These are phyloP conservation scores for Kuschelorhynchus macadamiae DNA, from an alignment of 2,888 invertebrate genomes.

Conservation along the genomic window DNA sequence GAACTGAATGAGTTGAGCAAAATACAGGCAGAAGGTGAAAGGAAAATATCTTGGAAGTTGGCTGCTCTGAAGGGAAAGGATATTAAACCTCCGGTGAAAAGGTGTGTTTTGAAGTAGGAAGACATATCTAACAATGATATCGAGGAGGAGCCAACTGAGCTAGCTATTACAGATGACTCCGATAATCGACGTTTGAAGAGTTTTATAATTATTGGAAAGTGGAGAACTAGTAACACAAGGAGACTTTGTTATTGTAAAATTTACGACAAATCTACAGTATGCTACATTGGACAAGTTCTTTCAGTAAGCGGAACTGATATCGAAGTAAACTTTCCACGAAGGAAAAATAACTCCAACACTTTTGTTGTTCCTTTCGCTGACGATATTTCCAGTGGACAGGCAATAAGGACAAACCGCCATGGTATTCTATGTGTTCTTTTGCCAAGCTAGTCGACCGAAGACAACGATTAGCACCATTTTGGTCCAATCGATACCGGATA, in stretches of 20 bases:
- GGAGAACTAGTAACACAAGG: conserved; percentile 13
- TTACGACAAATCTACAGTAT: conserved; percentile 14
- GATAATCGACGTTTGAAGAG: neutral
- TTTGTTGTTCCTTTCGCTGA: conserved; percentile 14
- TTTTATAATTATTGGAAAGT: conserved; percentile 13
- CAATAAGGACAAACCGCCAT: too few species aligned
- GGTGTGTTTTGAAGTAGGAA: conserved; percentile 7
- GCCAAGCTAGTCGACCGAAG: too few species aligned
- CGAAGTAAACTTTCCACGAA: conserved; percentile 7
- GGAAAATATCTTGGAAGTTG: conserved; percentile 14
- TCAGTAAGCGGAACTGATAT: conserved; percentile 8
- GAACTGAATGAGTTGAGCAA: conserved; percentile 9
- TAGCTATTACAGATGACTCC: conserved; percentile 1
- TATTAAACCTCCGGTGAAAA: conserved; percentile 13
- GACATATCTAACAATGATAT: conserved; percentile 5
- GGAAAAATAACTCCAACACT: conserved; percentile 12
- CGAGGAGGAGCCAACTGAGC: conserved; percentile 1
- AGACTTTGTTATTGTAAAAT: conserved; percentile 10
- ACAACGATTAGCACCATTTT: too few species aligned
- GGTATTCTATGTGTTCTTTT: too few species aligned
- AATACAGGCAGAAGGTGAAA: conserved; percentile 21
- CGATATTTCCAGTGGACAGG: too few species aligned
- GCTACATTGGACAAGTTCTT: conserved; percentile 8
- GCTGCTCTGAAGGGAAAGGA: conserved; percentile 8
- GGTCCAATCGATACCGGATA: too few species aligned